Conservation (phyloP, 2,888 invertebrate genomes). For the Pinctada fucata region DNA sequence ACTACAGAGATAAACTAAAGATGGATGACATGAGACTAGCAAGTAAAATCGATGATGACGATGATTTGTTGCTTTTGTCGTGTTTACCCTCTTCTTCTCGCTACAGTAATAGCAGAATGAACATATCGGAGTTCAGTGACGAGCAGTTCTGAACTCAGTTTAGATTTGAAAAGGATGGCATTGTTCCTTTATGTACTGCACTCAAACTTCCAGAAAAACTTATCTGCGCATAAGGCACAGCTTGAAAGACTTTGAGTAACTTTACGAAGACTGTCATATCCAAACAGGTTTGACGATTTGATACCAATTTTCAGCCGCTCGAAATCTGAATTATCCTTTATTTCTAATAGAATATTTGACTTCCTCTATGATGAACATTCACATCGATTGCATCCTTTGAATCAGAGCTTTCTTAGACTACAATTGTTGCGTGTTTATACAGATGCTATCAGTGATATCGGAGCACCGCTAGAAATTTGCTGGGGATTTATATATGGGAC, state of each 20-base stretch:
- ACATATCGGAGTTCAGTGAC: slow-evolving; percentile 11
- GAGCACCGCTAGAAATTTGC: slow-evolving; percentile 24
- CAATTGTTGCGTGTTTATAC: slow-evolving; percentile 7
- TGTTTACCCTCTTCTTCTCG: too few relatives aligned
- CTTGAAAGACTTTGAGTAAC: slow-evolving; percentile 5
- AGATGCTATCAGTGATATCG: slow-evolving; percentile 10
- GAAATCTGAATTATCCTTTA: slow-evolving; percentile 21
- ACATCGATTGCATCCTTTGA: neutral
- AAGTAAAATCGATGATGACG: too few relatives aligned
- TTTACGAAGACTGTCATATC: slow-evolving; percentile 24
- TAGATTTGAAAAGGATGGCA: slow-evolving; percentile 13
- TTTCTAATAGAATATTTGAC: slow-evolving; percentile 7
- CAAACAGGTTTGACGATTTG: slow-evolving; percentile 26
- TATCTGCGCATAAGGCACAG: slow-evolving; percentile 10
- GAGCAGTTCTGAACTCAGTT: slow-evolving; percentile 13
- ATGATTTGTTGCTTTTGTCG: too few relatives aligned
- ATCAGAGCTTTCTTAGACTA: slow-evolving; percentile 4
- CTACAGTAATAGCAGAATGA: too few relatives aligned
- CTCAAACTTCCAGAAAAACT: slow-evolving; percentile 8
- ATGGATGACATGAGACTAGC: too few relatives aligned
- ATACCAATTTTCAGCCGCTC: slow-evolving; percentile 11
- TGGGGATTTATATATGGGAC: slow-evolving; percentile 41
- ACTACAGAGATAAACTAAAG: too few relatives aligned
- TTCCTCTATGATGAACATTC: slow-evolving; percentile 8
- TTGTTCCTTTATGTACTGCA: neutral